Conservation (phyloP, 2,797 vertebrate species). For the Crotalus adamanteus region DNA sequence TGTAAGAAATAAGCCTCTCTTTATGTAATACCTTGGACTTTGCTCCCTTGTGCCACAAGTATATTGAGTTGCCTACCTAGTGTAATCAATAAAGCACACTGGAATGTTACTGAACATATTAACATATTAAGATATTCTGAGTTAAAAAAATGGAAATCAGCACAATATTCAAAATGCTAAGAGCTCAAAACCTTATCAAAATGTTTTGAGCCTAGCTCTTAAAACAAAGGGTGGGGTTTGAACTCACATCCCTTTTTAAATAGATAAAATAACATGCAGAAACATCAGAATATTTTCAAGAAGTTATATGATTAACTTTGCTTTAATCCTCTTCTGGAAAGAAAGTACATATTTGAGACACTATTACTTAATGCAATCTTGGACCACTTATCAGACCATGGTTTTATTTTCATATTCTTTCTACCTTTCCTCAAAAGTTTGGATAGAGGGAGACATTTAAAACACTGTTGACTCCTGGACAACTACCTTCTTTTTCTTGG, state of each 20-base stretch:
- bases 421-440: not conserved
- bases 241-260: not conserved
- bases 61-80: not conserved
- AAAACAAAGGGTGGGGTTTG: not conserved
- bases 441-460: not conserved
- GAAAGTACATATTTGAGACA: not conserved
- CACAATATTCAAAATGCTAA: not conserved
- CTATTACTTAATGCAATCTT: too few species aligned
- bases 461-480: not conserved
- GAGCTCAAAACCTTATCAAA: not conserved
- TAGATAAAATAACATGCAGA: not conserved
- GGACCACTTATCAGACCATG: not conserved
- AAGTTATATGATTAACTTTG: not conserved
- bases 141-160: not conserved
- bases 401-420: not conserved
- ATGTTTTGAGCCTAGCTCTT: not conserved
- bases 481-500: not conserved
- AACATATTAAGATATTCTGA: not conserved
- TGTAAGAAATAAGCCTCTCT: not conserved
- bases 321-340: not conserved
- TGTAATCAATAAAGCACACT: not conserved
- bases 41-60: too few species aligned
- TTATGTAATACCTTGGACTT: not conserved
- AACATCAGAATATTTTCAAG: not conserved
- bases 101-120: not conserved